These are phyloP conservation scores for Malaclemys terrapin DNA, from an alignment of 2,113 vertebrate genomes.

Conservation along the genomic window DNA sequence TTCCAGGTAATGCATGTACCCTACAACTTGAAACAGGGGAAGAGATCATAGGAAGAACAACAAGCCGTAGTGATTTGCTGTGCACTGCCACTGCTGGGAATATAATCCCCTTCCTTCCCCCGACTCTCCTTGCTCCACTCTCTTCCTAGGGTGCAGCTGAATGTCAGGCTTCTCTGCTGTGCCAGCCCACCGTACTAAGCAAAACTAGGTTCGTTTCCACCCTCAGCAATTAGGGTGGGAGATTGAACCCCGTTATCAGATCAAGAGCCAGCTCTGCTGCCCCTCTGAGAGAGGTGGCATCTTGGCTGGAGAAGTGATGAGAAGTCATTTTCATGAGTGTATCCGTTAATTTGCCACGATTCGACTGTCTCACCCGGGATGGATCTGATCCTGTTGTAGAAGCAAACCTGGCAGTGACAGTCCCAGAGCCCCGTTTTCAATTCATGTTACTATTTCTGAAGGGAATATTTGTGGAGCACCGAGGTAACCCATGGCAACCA, in stretches of 20 bases:
- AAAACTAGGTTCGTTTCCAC: neutral
- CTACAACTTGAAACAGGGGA: neutral
- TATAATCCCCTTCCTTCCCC: neutral
- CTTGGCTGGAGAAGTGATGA: rapidly evolving
- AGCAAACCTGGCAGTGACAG: constrained; percentile 53
- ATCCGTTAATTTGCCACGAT: rapidly evolving
- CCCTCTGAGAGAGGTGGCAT: neutral
- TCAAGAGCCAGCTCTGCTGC: neutral
- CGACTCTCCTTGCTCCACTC: neutral
- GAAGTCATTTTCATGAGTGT: neutral
- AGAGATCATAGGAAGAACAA: neutral
- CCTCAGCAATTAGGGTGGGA: neutral
- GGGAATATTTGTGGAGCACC: constrained; percentile 65
- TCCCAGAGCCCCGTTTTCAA: constrained; percentile 67
- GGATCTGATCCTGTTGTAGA: neutral
- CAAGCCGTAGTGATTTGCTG: neutral
- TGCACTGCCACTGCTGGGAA: neutral
- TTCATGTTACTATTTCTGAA: constrained; percentile 79
- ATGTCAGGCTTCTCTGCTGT: neutral
- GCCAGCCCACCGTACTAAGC: neutral
- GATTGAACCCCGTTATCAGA: neutral
- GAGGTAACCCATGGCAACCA: constrained; percentile 85
- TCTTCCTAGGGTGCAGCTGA: neutral
- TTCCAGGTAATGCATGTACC: neutral
- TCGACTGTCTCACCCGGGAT: neutral